Percentiles rank a stretch among this genome's conserved stretches.
phyloP scores from a whole-genome alignment of 2,797 vertebrate species.

The Brachyrhaphis roseni region DNA sequence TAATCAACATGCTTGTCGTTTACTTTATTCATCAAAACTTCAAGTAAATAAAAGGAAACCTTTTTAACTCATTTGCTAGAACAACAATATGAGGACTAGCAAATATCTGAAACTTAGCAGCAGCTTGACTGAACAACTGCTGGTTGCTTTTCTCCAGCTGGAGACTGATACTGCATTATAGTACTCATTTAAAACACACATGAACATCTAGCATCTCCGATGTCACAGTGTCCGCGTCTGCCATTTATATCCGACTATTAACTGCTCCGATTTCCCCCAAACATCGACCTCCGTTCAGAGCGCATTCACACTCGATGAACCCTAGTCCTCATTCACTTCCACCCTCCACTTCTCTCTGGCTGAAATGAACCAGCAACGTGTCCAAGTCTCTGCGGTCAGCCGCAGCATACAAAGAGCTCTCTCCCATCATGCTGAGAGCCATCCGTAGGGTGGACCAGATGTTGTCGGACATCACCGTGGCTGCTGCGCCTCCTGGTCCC shows the following conservation, averaged over 20 bases:
- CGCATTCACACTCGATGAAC: conserved; percentile 79
- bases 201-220: conserved; percentile 32
- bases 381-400: conserved; percentile 91
- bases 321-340: conserved; percentile 76
- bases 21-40: conserved; percentile 35
- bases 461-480: conserved; percentile 95
- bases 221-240: conserved; percentile 62
- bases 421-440: conserved; percentile 98
- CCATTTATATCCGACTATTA: conserved; percentile 25
- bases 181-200: conserved; percentile 34
- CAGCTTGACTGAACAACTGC: conserved; percentile 28
- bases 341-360: conserved; percentile 88
- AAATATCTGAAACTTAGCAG: conserved; percentile 39
- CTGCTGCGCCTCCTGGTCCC: conserved; percentile 85
- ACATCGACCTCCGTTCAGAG: conserved; percentile 65
- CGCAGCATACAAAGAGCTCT: conserved; percentile 90
- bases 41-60: conserved; percentile 33
- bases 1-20: conserved; percentile 33
- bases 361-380: conserved; percentile 88
- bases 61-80: conserved; percentile 19
- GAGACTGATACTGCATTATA: conserved; percentile 50
- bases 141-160: conserved; percentile 32
- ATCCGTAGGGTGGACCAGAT: conserved; percentile 98
- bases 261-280: conserved; percentile 46
- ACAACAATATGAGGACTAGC: conserved; percentile 30